Conservation (phyloP, 1,140 invertebrate species). For the Drosophila novamexicana region DNA sequence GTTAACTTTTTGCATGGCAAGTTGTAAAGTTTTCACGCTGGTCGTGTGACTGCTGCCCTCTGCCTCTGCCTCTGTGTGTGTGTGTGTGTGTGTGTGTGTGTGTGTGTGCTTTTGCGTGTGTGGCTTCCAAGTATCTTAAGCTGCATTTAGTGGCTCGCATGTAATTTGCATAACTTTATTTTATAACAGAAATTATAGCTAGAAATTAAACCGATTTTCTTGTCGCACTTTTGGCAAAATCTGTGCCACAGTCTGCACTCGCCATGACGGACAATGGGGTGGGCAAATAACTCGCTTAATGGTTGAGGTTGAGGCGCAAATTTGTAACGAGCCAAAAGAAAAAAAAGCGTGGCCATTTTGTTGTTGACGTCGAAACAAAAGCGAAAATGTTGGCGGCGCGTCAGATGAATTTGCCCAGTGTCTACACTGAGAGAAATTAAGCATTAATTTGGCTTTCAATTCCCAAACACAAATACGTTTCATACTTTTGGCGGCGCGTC, state of each 20-base stretch:
- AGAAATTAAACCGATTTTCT: slow-evolving; percentile 25
- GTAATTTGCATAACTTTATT: slow-evolving; percentile 61
- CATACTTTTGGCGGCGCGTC: slow-evolving; percentile 45
- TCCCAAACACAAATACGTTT: too few species aligned
- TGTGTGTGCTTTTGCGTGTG: neutral
- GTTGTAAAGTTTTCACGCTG: slow-evolving; percentile 2
- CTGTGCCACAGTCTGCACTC: slow-evolving; percentile 25
- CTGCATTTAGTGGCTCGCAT: slow-evolving; percentile 24
- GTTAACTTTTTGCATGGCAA: slow-evolving; percentile 8
- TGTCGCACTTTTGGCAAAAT: slow-evolving; percentile 31
- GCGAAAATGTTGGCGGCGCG: slow-evolving; percentile 59
- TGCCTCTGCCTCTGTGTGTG: neutral
- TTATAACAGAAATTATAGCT: slow-evolving; percentile 14
- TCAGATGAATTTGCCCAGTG: slow-evolving; percentile 38
- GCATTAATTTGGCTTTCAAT: too few species aligned
- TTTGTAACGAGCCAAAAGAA: slow-evolving; percentile 49
- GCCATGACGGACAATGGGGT: neutral
- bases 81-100: neutral
- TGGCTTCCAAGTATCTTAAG: slow-evolving; percentile 16
- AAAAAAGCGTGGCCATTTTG: slow-evolving; percentile 26
- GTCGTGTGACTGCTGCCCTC: neutral
- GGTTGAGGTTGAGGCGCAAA: slow-evolving; percentile 49
- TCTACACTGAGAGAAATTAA: neutral
- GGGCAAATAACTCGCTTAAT: slow-evolving; percentile 42
- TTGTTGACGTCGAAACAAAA: slow-evolving; percentile 51